A percentile compares a stretch with the other conserved stretches of the same genome.
Evolutionary conservation across 2,797 vertebrate species (phyloP).

Genomic region (Myripristis murdjan): DNA sequence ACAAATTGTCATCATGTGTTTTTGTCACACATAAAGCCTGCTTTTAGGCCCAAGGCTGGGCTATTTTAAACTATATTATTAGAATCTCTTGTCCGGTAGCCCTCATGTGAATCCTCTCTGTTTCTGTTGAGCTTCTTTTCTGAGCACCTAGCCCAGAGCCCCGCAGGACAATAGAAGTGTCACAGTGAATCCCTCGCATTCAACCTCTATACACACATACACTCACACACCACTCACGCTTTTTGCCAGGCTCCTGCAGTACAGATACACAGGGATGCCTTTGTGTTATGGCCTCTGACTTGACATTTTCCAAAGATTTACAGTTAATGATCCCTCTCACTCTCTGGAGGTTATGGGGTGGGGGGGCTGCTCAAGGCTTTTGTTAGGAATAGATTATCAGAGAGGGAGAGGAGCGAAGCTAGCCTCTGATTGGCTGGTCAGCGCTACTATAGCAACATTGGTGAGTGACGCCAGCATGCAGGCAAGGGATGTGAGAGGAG

Average conservation of each 20-base stretch:
- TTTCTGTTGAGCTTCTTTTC: background rate
- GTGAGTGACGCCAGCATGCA: conserved; percentile 45
- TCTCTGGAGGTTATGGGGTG: conserved; percentile 6
- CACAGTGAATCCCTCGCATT: background rate
- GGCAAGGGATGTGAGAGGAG: conserved; percentile 33
- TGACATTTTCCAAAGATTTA: conserved; percentile 55
- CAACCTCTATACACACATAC: background rate
- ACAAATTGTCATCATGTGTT: background rate
- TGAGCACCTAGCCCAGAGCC: background rate
- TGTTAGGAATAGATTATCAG: conserved; percentile 37
- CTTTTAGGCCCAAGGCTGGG: conserved; percentile 1
- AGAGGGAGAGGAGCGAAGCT: conserved; percentile 31
- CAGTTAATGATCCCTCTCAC: conserved; percentile 8
- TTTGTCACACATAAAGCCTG: background rate
- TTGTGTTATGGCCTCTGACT: conserved; percentile 57
- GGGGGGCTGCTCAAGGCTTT: background rate
- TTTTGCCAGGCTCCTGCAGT: conserved; percentile 5
- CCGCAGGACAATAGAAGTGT: conserved; percentile 8
- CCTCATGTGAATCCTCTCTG: background rate
- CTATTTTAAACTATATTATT: background rate
- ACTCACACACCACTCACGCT: background rate
- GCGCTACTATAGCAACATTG: conserved; percentile 75
- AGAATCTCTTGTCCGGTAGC: background rate
- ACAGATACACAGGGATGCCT: conserved; percentile 29
- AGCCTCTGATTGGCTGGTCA: conserved; percentile 41